phyloP scores from a whole-genome alignment of 2,888 invertebrate genomes.

The Xestia ashworthii region DNA sequence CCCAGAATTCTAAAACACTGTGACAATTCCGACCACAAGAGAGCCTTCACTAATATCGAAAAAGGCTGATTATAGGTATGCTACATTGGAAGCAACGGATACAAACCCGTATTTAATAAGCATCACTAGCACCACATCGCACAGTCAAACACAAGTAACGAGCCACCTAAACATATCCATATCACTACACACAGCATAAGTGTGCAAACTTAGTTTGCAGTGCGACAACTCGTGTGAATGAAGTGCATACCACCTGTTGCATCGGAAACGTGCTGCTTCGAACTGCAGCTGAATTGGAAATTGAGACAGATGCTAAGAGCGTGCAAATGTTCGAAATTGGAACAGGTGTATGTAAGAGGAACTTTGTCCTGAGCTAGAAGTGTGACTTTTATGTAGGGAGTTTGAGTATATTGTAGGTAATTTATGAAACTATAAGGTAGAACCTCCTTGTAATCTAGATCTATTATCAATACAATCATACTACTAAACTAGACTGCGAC shows the following conservation, averaged over 20 bases:
- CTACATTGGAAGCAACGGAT: background rate
- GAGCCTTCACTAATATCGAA: background rate
- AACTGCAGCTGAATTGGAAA: conserved; percentile 4
- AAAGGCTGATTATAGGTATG: background rate
- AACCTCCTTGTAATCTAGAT: background rate
- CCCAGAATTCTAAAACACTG: background rate
- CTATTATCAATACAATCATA: too few relatives aligned
- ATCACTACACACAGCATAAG: background rate
- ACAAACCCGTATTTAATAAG: background rate
- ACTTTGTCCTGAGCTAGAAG: background rate
- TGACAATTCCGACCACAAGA: background rate
- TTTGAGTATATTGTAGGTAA: background rate
- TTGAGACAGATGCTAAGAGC: background rate
- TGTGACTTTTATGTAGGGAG: background rate
- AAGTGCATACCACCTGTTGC: conserved; percentile 14
- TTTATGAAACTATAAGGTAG: background rate
- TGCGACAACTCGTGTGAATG: background rate
- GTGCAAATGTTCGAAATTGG: conserved; percentile 10
- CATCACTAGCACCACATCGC: background rate
- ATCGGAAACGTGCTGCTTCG: background rate
- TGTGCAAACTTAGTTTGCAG: conserved; percentile 3
- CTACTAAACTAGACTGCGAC: too few relatives aligned
- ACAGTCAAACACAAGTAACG: background rate
- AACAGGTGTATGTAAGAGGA: background rate
- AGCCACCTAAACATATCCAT: background rate